Conservation (phyloP, 1,140 invertebrate genomes). For the Orchestia grillus region DNA sequence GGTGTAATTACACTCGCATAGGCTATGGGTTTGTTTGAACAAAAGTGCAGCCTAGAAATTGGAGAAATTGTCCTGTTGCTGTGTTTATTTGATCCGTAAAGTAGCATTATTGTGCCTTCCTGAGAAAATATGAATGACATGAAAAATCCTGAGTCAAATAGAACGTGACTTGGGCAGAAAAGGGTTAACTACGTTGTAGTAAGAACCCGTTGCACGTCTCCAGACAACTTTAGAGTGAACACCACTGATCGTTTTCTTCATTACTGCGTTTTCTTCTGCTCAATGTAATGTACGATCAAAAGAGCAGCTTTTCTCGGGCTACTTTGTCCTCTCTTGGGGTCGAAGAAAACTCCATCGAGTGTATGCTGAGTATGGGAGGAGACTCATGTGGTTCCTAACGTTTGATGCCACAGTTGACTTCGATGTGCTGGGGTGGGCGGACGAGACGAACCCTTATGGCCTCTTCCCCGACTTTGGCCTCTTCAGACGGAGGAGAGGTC, state of each 20-base stretch:
- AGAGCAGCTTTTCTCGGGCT: not conserved
- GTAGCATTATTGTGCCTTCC: too few relatives aligned
- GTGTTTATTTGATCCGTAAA: too few relatives aligned
- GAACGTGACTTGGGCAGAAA: too few relatives aligned
- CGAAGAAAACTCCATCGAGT: not conserved
- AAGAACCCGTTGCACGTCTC: not conserved
- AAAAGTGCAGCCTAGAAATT: too few relatives aligned
- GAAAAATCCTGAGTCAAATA: too few relatives aligned
- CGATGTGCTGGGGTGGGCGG: constrained; percentile 12
- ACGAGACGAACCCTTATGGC: constrained; percentile 3
- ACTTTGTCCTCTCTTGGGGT: not conserved
- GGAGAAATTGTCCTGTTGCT: too few relatives aligned
- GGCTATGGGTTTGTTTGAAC: too few relatives aligned
- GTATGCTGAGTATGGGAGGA: too few relatives aligned
- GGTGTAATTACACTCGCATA: too few relatives aligned
- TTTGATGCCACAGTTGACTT: not conserved
- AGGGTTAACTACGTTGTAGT: too few relatives aligned
- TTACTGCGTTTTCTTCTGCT: not conserved
- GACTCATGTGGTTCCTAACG: not conserved
- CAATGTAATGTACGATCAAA: not conserved
- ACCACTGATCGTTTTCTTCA: too few relatives aligned
- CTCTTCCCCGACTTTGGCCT: not conserved
- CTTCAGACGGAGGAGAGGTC: not conserved
- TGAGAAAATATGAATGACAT: too few relatives aligned
- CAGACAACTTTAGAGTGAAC: not conserved